Evolutionary conservation across 1,140 invertebrate genomes (phyloP), one percentile per base, ranked within the genome.

Genomic region (Archivesica marissinica): DNA sequence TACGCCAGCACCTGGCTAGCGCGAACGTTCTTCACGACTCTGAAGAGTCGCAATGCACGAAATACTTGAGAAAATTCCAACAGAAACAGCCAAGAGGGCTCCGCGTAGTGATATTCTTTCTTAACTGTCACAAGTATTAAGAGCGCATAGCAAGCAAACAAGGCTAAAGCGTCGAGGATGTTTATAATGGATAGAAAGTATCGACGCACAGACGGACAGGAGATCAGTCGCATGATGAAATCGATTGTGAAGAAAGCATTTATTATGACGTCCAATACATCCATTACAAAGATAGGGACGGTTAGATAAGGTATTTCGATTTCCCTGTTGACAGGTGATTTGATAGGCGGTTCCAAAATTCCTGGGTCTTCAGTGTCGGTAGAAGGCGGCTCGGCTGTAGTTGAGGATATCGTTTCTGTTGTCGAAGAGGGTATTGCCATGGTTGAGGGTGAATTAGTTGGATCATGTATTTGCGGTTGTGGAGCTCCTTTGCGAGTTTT

Each of bases 131-230:
- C 68, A 15, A 86, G 52, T 6, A 82, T 39, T 4, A 76, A 2
- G 20, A 72, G 50, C 23, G 82, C 64, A 52, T 86, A 85, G 0
- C 66, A 52, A 0, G 77, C 13, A 11, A 81, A 28, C 25, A 99
- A 99, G 93, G 99, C 98, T 95, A 95, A 52, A 94, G 99, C 97
- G 95, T 99, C 99, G 95, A 99, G 99, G 94, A 99, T 97, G 96
- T 99, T 99, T 97, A 99, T 99, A 94, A 99, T 97, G 96, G 99
- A 90, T 20, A 89, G 90, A 30, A 92, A 87, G 87, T 94, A 95
- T n/a, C 68, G 80, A 13, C 82, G 39, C 76, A 94, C 93, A 28
- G 87, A 88, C 44, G 95, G 94, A 83, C 88, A 91, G 3, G 90
- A 90, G 17, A 87, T 4, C 47, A 93, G 84, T n/a, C 93, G 78